Percentiles rank a stretch among this genome's conserved stretches.
Evolutionary conservation across 2,113 vertebrate genomes (phyloP).

Genomic region (chimpanzee (Pan troglodytes)): NHGRI_mPanTro3-v2.1_pri NC_072409.2:64304001-64304500

Average conservation of each 20-base stretch:
- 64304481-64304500: neutral
- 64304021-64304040: slow-evolving; percentile 6
- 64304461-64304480: neutral
- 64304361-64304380: neutral
- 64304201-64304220: neutral
- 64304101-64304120: slow-evolving; percentile 18
- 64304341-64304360: neutral
- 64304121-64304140: neutral
- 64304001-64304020: neutral
- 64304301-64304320: neutral
- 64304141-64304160: slow-evolving; percentile 10
- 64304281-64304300: neutral
- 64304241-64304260: neutral
- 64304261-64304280: neutral
- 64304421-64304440: neutral
- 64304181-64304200: neutral
- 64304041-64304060: slow-evolving; percentile 21
- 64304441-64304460: neutral
- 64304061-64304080: slow-evolving; percentile 16
- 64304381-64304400: neutral
- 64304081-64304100: slow-evolving; percentile 45
- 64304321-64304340: neutral
- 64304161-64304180: neutral
- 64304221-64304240: slow-evolving; percentile 39
- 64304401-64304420: neutral